phyloP scores from a whole-genome alignment of 2,113 vertebrate species.

The Herpetotheres cachinnans region DNA sequence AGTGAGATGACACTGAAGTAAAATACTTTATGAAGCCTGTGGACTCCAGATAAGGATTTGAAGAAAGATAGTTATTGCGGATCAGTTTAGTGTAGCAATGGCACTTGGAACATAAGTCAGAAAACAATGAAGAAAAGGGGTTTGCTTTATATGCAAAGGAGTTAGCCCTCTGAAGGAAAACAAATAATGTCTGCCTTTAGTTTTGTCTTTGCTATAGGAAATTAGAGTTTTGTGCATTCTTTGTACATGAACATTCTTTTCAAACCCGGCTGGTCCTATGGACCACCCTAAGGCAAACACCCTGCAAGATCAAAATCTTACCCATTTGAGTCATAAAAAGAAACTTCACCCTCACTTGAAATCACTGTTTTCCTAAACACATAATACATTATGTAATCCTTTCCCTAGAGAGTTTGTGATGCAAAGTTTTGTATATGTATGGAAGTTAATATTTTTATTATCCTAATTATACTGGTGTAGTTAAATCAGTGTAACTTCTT shows the following conservation, averaged over 20 bases:
- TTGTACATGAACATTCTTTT: neutral
- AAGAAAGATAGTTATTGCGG: neutral
- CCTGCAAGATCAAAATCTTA: neutral
- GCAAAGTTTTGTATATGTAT: neutral
- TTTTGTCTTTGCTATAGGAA: neutral
- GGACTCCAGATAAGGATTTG: neutral
- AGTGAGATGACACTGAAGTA: neutral
- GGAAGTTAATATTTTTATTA: neutral
- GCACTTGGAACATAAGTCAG: neutral
- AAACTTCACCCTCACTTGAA: neutral
- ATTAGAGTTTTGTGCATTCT: neutral
- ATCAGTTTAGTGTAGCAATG: neutral
- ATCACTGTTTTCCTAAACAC: neutral
- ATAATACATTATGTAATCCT: neutral
- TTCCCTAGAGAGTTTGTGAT: neutral
- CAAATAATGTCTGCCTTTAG: neutral
- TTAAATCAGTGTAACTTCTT: neutral
- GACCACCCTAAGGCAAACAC: neutral
- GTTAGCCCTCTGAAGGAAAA: neutral
- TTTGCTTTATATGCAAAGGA: neutral
- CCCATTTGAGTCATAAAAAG: neutral
- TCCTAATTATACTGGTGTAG: neutral
- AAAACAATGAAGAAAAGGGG: neutral
- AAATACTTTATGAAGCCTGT: neutral
- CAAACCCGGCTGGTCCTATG: neutral